A percentile compares a stretch with the other conserved stretches of the same genome.
These are phyloP conservation scores for Calliopsis andreniformis DNA, from an alignment of 1,140 invertebrate genomes.

Conservation along the genomic window DNA sequence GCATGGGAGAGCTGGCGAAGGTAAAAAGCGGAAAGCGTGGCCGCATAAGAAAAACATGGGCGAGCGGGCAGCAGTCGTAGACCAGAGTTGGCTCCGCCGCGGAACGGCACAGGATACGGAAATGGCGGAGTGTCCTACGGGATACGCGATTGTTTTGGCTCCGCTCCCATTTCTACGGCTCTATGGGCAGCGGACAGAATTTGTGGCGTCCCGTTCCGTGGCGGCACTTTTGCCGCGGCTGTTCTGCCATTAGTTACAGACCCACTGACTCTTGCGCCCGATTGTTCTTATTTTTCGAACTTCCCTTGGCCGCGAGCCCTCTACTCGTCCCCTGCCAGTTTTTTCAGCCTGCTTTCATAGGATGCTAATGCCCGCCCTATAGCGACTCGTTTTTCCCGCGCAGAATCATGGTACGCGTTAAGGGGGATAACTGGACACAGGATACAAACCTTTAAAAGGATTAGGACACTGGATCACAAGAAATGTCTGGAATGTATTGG, in stretches of 20 bases:
- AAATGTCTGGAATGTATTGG: no score
- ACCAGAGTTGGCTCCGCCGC: not conserved
- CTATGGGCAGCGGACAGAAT: constrained; percentile 64
- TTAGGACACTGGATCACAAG: no score
- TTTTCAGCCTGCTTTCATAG: constrained; percentile 37
- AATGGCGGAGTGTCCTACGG: constrained; percentile 63
- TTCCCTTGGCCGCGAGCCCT: constrained; percentile 31
- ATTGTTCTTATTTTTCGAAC: constrained; percentile 62
- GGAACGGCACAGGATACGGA: constrained; percentile 49
- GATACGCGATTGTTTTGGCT: constrained; percentile 68
- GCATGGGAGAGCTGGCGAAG: not conserved
- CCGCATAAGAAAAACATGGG: constrained; percentile 39
- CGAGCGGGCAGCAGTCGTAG: not conserved
- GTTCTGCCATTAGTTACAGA: constrained; percentile 64
- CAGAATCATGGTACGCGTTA: no score
- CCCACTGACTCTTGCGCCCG: constrained; percentile 36
- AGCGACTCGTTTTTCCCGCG: no score
- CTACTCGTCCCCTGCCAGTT: constrained; percentile 27
- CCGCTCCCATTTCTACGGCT: constrained; percentile 62
- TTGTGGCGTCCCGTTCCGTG: constrained; percentile 59
- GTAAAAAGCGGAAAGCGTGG: constrained; percentile 2
- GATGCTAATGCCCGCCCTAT: constrained; percentile 45
- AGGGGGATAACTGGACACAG: no score
- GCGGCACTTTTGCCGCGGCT: constrained; percentile 59
- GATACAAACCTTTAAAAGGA: no score